Base-by-base conservation (phyloP, 2,888 invertebrate genomes). In the Pediacus dermestoides region DNA sequence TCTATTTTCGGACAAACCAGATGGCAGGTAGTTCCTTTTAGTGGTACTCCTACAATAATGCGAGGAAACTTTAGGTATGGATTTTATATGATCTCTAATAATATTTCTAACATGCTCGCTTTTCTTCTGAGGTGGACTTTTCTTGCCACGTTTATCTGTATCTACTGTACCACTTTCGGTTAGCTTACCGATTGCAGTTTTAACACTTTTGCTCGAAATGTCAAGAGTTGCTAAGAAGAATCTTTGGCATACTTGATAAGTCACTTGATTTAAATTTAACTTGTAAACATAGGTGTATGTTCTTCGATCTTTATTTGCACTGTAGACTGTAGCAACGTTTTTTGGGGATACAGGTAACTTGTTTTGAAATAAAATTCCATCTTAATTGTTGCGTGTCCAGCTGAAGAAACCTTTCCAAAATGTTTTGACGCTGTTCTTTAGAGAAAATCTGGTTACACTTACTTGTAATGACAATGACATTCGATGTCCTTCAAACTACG, bases 71-170 rank as follows among this genome's bases (percentile, higher is more conserved):
- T 23, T 15, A 4, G 34, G 21, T 7, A 39, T 38, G 7, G 39
- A 39, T 27, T 34, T 34, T 14, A 39, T 39, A 16, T 39, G 39
- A 12, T 25, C 13, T 39, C 39, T 37, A 8, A 32, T 32, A n/a
- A 32, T 32, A 13, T 32, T 7, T 21, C 3, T 32, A 4, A 32
- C 32, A 4, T 10, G 9, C 21, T 32, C 32, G 16, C 8, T 7
- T 32, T 21, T 32, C n/a, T 32, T 32, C 22, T 32, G 32, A 21
- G 21, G 32, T 4, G 32, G 32, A 21, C 11, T 16, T 32, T 37
- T 32, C n/a, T 16, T 37, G 14, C 37, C 37, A 2, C 32, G 28
- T 16, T 6, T 13, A 14, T 37, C 28, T 16, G 32, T 14, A 22
- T 30, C 16, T 9, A 39, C 11, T n/a, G 21, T 36, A 21, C 31